Percentiles rank a stretch among this genome's conserved stretches.
Evolutionary conservation across 2,797 vertebrate species (phyloP).

Genomic region (Limnodromus scolopaceus): DNA sequence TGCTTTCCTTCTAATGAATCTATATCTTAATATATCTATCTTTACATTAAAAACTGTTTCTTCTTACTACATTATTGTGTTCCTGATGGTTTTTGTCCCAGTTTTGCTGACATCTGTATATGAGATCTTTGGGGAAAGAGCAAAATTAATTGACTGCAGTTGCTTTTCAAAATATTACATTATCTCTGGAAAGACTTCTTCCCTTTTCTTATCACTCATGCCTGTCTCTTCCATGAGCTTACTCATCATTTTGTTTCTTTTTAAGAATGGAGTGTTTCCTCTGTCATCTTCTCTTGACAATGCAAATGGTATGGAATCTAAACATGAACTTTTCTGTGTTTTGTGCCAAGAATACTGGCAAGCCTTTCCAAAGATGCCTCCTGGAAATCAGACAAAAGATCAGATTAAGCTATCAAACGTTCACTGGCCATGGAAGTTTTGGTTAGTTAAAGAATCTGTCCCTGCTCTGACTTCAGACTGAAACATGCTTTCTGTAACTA

Average conservation of each 20-base stretch:
- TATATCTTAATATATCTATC: background rate
- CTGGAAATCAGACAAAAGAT: background rate
- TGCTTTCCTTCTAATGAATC: background rate
- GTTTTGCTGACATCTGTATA: background rate
- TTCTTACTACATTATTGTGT: background rate
- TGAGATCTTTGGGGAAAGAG: background rate
- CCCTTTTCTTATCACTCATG: background rate
- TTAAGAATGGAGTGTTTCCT: background rate
- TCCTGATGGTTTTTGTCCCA: background rate
- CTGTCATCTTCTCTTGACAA: background rate
- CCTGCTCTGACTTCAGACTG: background rate
- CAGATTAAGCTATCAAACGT: background rate
- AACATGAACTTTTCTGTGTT: background rate
- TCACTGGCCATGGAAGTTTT: background rate
- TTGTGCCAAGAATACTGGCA: background rate
- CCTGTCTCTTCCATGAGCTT: background rate
- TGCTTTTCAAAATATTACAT: background rate
- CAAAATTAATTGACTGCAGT: background rate
- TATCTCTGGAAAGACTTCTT: background rate
- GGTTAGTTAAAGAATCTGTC: background rate
- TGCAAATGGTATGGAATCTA: background rate
- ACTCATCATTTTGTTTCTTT: background rate
- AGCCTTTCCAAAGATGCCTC: background rate
- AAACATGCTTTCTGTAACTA: slow-evolving; percentile 11
- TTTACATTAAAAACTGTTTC: background rate